phyloP scores from a whole-genome alignment of 2,113 vertebrate genomes.

The Acanthisitta chloris region DNA sequence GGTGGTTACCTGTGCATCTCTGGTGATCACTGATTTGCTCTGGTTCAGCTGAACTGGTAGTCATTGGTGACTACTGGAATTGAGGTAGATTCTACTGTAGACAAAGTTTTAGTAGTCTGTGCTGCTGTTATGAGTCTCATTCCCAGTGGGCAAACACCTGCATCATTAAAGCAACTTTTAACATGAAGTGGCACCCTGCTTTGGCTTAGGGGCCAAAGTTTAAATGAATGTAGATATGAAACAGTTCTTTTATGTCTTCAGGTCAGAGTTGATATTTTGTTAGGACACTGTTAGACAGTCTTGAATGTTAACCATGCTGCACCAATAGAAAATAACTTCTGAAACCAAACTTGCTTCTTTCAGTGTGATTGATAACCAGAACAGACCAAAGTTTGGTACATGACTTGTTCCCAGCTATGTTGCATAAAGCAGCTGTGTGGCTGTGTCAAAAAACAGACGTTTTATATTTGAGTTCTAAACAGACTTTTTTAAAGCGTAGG shows the following conservation, averaged over 20 bases:
- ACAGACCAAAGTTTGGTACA: background rate
- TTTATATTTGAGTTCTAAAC: background rate
- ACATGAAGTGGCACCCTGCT: background rate
- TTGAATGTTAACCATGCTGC: background rate
- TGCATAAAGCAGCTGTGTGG: background rate
- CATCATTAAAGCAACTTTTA: background rate
- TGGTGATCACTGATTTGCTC: background rate
- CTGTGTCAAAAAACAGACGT: background rate
- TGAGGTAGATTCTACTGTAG: background rate
- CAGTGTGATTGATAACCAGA: background rate
- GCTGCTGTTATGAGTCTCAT: background rate
- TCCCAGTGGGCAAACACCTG: background rate
- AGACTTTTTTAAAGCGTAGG: background rate
- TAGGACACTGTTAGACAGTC: background rate
- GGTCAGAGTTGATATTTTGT: background rate
- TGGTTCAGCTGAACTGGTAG: background rate
- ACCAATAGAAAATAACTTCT: background rate
- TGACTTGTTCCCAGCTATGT: background rate
- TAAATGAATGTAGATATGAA: background rate
- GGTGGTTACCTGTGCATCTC: background rate
- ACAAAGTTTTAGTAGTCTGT: background rate
- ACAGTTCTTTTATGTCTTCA: background rate
- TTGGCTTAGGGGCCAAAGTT: background rate
- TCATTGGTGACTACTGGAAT: accelerated
- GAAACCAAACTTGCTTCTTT: background rate